phyloP scores from a whole-genome alignment of 2,888 invertebrate species.

The Polymixis lichenea region DNA sequence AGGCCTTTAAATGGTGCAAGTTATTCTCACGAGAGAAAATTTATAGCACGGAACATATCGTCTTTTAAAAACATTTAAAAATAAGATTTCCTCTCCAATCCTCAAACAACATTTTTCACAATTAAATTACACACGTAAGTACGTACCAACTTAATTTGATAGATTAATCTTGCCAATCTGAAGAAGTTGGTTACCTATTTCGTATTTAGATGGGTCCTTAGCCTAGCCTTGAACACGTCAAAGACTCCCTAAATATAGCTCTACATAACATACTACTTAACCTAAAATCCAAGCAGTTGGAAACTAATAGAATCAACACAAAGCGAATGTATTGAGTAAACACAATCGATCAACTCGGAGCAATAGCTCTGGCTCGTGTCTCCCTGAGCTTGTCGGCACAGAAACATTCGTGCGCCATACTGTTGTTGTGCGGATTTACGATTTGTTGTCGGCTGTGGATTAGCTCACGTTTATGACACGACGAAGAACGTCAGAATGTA shows the following conservation, averaged over 20 bases:
- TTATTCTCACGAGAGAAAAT: constrained; percentile 9
- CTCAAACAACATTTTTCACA: not conserved
- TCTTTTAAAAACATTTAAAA: not conserved
- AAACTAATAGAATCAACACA: constrained; percentile 25
- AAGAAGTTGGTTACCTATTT: not conserved
- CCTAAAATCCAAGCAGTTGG: not conserved
- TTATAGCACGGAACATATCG: not conserved
- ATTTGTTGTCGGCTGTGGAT: constrained; percentile 32
- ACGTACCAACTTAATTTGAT: too few relatives aligned
- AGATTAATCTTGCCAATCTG: not conserved
- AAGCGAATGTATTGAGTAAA: constrained; percentile 25
- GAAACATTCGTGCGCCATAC: constrained; percentile 4
- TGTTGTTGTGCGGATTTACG: constrained; percentile 37
- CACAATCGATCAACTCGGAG: constrained; percentile 20
- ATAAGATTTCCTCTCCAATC: too few relatives aligned
- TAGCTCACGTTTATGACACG: constrained; percentile 3
- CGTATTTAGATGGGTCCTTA: not conserved
- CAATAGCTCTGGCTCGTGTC: constrained; percentile 2
- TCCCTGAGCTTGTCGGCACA: constrained; percentile 31
- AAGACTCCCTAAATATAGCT: not conserved
- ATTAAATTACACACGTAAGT: not conserved
- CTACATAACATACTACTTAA: not conserved
- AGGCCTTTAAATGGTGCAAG: constrained; percentile 9
- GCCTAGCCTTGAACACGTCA: not conserved
- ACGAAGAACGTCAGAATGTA: not conserved